phyloP scores from a whole-genome alignment of 2,888 invertebrate species.

The Drosophila eohydei region DNA sequence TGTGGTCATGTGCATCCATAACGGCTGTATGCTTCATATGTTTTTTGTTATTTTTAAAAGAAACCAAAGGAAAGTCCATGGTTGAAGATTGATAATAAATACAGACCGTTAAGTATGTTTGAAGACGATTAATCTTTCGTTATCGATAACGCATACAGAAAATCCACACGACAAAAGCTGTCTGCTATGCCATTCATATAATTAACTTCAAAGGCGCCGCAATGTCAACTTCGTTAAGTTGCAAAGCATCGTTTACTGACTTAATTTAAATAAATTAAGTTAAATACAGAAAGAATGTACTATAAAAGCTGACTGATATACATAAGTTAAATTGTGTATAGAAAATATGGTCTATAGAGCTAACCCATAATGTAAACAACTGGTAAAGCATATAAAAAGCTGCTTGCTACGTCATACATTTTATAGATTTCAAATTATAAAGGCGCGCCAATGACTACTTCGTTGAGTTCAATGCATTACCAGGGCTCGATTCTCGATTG shows the following conservation, averaged over 20 bases:
- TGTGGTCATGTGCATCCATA: slow-evolving; percentile 71
- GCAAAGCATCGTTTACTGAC: neutral
- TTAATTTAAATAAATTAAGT: neutral
- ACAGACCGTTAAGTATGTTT: neutral
- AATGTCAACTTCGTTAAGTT: neutral
- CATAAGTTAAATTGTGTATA: too few relatives aligned
- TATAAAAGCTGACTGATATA: too few relatives aligned
- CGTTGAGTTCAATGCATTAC: neutral
- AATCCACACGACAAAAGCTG: neutral
- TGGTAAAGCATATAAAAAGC: neutral
- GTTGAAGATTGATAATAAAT: slow-evolving; percentile 48
- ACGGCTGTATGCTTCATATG: slow-evolving; percentile 63
- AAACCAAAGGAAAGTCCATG: slow-evolving; percentile 79
- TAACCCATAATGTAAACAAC: too few relatives aligned
- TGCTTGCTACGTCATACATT: neutral
- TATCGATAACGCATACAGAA: neutral
- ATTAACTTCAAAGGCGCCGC: neutral
- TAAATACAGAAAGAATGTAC: too few relatives aligned
- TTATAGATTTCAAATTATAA: neutral
- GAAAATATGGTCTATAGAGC: too few relatives aligned
- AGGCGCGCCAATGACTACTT: neutral
- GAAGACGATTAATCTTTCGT: neutral
- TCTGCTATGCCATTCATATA: neutral
- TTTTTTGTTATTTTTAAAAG: slow-evolving; percentile 66
- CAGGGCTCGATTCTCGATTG: neutral